phyloP scores from a whole-genome alignment of 37 sponge, comb jelly and placozoan species.

The Corticium candelabrum region DNA sequence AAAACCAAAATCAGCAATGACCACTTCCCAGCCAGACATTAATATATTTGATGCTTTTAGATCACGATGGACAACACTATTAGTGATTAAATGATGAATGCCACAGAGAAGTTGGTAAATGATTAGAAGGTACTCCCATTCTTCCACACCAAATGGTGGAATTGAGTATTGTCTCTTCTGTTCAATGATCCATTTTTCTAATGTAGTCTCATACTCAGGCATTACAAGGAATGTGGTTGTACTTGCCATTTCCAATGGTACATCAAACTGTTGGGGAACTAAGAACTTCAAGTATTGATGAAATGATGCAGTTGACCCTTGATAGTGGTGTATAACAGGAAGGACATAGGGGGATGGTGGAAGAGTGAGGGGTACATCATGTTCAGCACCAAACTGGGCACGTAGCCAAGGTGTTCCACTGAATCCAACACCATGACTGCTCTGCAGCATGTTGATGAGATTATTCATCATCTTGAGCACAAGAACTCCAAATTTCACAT shows the following conservation, averaged over 20 bases:
- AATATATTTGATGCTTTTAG: neutral
- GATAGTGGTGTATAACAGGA: neutral
- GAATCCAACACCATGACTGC: too few species aligned
- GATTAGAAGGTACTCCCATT: neutral
- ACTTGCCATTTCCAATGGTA: neutral
- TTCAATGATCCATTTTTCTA: neutral
- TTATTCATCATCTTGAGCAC: neutral
- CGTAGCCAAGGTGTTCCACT: too few species aligned
- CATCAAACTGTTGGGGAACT: neutral
- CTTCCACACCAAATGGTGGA: neutral
- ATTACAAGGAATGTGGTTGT: neutral
- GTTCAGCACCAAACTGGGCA: neutral
- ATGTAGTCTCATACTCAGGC: neutral
- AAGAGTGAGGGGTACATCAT: neutral
- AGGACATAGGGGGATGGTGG: neutral
- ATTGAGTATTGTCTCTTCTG: neutral
- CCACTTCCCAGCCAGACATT: neutral
- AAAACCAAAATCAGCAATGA: neutral
- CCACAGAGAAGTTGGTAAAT: neutral
- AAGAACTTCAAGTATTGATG: neutral
- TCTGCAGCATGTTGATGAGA: too few species aligned
- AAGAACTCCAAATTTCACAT: neutral
- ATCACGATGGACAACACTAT: neutral
- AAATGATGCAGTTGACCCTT: neutral
- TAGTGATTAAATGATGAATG: neutral